Evolutionary conservation across 2,888 invertebrate species (phyloP).

Genomic region (Dolichomitus sp.): DNA sequence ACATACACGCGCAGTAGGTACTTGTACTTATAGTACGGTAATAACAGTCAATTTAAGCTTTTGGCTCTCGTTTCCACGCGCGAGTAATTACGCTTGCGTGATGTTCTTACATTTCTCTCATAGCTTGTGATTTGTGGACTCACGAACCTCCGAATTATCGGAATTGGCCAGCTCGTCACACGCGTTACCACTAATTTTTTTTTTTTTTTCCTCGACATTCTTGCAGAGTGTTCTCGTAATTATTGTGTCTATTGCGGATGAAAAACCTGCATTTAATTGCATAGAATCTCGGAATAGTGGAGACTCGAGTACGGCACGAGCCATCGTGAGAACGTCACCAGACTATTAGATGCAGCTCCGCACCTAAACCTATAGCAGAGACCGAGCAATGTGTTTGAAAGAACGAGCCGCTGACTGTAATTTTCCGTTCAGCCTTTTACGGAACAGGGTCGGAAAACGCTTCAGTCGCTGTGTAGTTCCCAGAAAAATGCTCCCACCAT

Average conservation of each 20-base stretch:
- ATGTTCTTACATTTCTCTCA: conserved; percentile 2
- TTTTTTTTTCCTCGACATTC: neutral
- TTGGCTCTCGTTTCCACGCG: conserved; percentile 7
- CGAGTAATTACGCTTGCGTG: conserved; percentile 31
- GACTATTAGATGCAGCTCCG: neutral
- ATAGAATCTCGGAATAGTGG: neutral
- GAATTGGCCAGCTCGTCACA: neutral
- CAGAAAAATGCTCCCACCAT: conserved; percentile 46
- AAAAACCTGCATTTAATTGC: neutral
- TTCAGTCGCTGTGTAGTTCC: conserved; percentile 41
- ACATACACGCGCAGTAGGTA: neutral
- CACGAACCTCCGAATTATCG: conserved; percentile 3
- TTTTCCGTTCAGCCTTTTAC: conserved; percentile 62
- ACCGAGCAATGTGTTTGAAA: neutral
- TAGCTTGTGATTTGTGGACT: neutral
- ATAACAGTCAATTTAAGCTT: conserved; percentile 19
- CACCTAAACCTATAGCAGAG: neutral
- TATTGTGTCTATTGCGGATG: neutral
- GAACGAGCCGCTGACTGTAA: conserved; percentile 42
- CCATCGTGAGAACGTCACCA: neutral
- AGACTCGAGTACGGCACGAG: conserved; percentile 1
- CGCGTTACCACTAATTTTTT: neutral
- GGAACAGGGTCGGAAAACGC: conserved; percentile 56
- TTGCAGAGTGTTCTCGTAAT: neutral
- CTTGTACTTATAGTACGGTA: neutral